phyloP scores from a whole-genome alignment of 1,140 invertebrate species.

The Orius laevigatus region DNA sequence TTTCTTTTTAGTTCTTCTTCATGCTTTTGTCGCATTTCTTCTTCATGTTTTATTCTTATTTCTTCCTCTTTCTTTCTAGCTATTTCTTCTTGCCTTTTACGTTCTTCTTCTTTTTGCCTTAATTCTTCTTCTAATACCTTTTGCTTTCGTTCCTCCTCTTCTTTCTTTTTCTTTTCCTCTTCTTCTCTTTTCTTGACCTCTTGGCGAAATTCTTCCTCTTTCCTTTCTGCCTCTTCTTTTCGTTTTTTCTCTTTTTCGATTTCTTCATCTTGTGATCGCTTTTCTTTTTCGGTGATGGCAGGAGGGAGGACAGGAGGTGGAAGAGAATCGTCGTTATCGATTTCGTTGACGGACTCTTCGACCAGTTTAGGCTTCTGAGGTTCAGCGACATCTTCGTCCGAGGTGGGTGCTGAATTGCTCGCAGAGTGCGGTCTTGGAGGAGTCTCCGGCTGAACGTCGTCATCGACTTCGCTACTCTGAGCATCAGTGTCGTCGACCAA shows the following conservation, averaged over 20 bases:
- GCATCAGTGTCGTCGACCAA: not conserved
- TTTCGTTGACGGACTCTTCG: not conserved
- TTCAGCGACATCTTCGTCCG: too few species aligned
- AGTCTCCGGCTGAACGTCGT: not conserved
- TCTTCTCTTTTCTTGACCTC: not conserved
- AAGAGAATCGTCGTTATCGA: not conserved
- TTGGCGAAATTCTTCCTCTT: not conserved
- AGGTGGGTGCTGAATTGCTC: not conserved
- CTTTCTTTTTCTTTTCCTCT: slow-evolving; percentile 8
- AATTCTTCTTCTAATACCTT: not conserved
- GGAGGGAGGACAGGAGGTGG: slow-evolving; percentile 1
- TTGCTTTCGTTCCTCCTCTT: not conserved
- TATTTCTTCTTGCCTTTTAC: not conserved
- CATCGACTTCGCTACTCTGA: not conserved
- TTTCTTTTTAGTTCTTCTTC: too few species aligned
- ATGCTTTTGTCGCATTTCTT: too few species aligned
- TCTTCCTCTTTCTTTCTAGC: not conserved
- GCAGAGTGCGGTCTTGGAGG: not conserved
- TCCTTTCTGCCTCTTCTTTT: slow-evolving; percentile 3
- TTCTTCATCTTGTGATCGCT: slow-evolving; percentile 2
- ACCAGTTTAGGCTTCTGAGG: not conserved
- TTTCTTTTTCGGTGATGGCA: not conserved
- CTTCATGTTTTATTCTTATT: too few species aligned
- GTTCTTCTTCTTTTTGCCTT: slow-evolving; percentile 3
- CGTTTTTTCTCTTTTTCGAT: too few species aligned